A percentile compares a stretch with the other conserved stretches of the same genome.
Evolutionary conservation across 2,113 vertebrate genomes (phyloP).

Genomic region (Pseudolaguvia tuberculata): DNA sequence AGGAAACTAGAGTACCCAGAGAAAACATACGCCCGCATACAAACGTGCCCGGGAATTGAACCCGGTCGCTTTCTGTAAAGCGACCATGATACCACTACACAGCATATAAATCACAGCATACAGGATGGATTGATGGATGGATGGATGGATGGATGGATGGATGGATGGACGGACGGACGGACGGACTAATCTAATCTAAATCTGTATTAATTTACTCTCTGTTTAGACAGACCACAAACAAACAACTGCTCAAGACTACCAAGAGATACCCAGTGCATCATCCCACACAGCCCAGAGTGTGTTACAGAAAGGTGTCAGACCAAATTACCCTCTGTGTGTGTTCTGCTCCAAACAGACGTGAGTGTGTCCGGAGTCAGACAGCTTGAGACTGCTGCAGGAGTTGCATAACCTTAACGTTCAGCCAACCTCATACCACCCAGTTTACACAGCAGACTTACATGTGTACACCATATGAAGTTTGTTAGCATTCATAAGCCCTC

Average conservation of each 20-base stretch:
- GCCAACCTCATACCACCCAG: background rate
- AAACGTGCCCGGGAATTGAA: too few species aligned
- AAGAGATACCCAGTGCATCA: background rate
- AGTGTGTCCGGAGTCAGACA: constrained; percentile 40
- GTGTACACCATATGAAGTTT: background rate
- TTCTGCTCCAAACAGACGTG: constrained; percentile 22
- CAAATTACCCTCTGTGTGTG: constrained; percentile 35
- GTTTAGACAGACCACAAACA: background rate
- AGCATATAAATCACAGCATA: too few species aligned
- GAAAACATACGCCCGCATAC: too few species aligned
- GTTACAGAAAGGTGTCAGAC: constrained; percentile 43
- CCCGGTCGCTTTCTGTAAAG: too few species aligned
- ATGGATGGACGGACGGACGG: background rate
- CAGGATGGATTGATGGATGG: background rate
- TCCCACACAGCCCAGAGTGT: constrained; percentile 36
- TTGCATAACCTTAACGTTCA: constrained; percentile 31
- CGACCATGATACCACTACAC: too few species aligned
- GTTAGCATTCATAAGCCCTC: background rate
- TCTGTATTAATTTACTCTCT: background rate
- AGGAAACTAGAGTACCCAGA: too few species aligned
- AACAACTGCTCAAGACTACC: background rate
- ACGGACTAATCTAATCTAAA: background rate
- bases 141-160: background rate
- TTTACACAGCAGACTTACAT: background rate
- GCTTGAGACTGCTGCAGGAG: constrained; percentile 31